phyloP scores from a whole-genome alignment of 2,888 invertebrate genomes.

The Machimus rusticus region DNA sequence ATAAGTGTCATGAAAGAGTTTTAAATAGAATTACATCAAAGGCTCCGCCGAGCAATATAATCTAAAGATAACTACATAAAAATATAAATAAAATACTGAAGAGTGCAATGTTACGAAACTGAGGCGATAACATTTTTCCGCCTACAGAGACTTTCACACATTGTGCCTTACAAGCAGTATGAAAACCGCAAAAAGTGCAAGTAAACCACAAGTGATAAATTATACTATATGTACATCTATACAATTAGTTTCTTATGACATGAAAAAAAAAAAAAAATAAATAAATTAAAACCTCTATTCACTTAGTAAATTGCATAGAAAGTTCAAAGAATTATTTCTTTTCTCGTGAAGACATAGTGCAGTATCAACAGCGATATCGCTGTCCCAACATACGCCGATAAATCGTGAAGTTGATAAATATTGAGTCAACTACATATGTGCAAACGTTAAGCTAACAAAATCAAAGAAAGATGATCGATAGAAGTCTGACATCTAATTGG shows the following conservation, averaged over 20 bases:
- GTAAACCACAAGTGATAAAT: background rate
- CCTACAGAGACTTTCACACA: background rate
- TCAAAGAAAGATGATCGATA: background rate
- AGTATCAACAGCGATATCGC: background rate
- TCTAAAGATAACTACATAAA: background rate
- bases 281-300: background rate
- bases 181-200: background rate
- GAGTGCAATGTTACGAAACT: background rate
- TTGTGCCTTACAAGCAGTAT: background rate
- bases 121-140: background rate
- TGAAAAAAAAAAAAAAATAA: background rate
- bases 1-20: too few relatives aligned
- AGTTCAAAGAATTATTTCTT: background rate
- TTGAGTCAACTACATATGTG: background rate
- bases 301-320: background rate
- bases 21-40: background rate
- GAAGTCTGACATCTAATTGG: constrained; percentile 10
- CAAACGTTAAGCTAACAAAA: background rate
- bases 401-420: background rate
- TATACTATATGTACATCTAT: background rate
- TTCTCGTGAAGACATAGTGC: background rate
- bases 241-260: background rate
- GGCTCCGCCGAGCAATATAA: background rate
- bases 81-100: background rate
- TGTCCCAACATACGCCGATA: background rate